Evolutionary conservation across 2,113 vertebrate species (phyloP), one percentile per base, ranked within the genome.

Genomic region (Catharus bicknelli): DNA sequence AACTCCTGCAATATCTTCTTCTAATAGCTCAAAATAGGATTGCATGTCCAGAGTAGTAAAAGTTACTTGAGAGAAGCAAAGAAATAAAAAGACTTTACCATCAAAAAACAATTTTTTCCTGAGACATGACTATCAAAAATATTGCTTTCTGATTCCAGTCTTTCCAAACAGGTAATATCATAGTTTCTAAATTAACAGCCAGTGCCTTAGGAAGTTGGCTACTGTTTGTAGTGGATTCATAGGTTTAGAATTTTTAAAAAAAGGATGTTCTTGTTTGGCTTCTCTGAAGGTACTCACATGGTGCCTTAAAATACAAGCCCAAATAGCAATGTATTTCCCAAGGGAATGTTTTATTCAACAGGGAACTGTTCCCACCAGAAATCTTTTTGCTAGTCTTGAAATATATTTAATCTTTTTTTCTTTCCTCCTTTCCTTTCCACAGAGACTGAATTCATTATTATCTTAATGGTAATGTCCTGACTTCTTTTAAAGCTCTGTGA

Each of bases 341-440:
- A 95, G 81, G 57, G 96, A 97, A 96, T 91, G 82, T 88, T 95
- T 97, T 86, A 96, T 96, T 97, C 94, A 96, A 64, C 8, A 14
- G 88, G 84, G 93, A 96, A 97, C 94, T 42, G 57, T 97, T 97
- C 97, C 96, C 97, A 97, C 88, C 96, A 97, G 97, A 95, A 95
- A 95, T 93, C 79, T 95, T 96, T 96, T 84, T 61, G 55, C 91
- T 94, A 87, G 86, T 90, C 95, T 96, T 97, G 77, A 97, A 97
- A 97, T 96, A 96, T 95, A 96, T 97, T 97, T 97, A 94, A 94
- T 94, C 91, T 90, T 78, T 91, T 67, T 90, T 82, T 75, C 18
- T 84, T 58, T 85, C 42, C 38, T 90, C 81, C 58, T 77, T 83
- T 76, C 62, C 89, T 96, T 95, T 96, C 93, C 91, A 93, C 61